Evolutionary conservation across 2,797 vertebrate genomes (phyloP).

Genomic region (Rhinogobio ventralis): DNA sequence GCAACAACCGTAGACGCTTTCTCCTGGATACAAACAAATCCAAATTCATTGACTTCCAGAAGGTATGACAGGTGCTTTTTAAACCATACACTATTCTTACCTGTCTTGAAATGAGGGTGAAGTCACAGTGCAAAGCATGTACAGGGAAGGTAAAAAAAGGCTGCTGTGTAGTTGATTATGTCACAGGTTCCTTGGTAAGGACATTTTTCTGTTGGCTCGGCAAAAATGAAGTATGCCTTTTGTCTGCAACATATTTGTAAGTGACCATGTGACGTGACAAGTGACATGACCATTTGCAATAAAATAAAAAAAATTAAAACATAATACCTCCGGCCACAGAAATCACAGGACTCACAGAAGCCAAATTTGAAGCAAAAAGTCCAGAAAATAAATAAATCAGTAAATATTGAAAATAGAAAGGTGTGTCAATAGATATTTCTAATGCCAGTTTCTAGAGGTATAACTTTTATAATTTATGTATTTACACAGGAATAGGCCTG

Average conservation of each 20-base stretch:
- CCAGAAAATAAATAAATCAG: background rate
- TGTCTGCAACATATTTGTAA: background rate
- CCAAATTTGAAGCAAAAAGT: background rate
- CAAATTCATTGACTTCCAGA: slow-evolving; percentile 98
- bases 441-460: background rate
- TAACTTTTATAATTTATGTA: background rate
- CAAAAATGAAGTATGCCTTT: background rate
- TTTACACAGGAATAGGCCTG: background rate
- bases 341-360: background rate
- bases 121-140: background rate
- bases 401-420: background rate
- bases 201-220: background rate
- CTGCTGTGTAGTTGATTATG: background rate
- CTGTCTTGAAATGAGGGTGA: background rate
- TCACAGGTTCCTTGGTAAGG: background rate
- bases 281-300: background rate
- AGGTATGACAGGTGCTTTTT: slow-evolving; percentile 75
- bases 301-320: background rate
- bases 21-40: slow-evolving; percentile 98
- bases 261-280: background rate
- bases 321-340: background rate
- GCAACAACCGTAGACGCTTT: slow-evolving; percentile 94
- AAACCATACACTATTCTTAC: background rate
- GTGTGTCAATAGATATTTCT: background rate
- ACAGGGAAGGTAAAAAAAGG: background rate